Base-by-base conservation (phyloP, 2,888 invertebrate genomes). In the Auanema freiburgensis region DNA sequence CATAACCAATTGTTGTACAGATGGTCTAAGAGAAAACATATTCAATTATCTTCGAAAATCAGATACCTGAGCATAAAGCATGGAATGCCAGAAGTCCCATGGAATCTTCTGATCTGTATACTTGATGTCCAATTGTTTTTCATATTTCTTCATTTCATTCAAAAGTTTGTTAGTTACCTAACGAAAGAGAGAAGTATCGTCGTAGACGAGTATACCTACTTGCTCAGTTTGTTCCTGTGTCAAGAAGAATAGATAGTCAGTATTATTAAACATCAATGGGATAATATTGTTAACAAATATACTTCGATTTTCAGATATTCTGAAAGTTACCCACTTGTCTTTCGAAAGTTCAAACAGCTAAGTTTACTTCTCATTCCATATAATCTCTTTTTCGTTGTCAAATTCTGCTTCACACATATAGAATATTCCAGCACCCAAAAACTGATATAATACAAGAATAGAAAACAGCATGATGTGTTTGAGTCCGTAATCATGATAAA, bases 1-100 rank as follows among this genome's bases (percentile, higher is more conserved):
- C 96, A 86, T 79, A 76, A 21, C 82, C 82, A 21, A 81, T 81
- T 0, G 82, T 81, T 1, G 82, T 81, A 59, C 78, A 82, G 21
- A 81, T 71, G 5, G 77, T 83, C 73, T 80, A 59, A 42, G 73
- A 67, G n/a, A 33, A 33, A 33, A 33, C 8, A 50, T 6, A 18
- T 8, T 33, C 33, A 33, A 33, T 5, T 33, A n/a, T 52, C 18
- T 50, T 33, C 14, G 12, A 23, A 44, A 52, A n/a, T n/a, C n/a
- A 33, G 49, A 12, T n/a, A 79, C 78, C 65, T 77, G 78, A 2
- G 82, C 79, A 62, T 83, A 81, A 3, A 81, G 68, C 81, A 83
- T 79, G 12, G 81, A 81, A 53, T 77, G 79, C 80, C 79, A 81
- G 56, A 78, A 81, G 63, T 82, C 79, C 81, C 81, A 81, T 50